Percentiles rank a stretch among this genome's conserved stretches.
Conservation (phyloP, 1,140 invertebrate genomes). For the Orchestia grillus region DNA sequence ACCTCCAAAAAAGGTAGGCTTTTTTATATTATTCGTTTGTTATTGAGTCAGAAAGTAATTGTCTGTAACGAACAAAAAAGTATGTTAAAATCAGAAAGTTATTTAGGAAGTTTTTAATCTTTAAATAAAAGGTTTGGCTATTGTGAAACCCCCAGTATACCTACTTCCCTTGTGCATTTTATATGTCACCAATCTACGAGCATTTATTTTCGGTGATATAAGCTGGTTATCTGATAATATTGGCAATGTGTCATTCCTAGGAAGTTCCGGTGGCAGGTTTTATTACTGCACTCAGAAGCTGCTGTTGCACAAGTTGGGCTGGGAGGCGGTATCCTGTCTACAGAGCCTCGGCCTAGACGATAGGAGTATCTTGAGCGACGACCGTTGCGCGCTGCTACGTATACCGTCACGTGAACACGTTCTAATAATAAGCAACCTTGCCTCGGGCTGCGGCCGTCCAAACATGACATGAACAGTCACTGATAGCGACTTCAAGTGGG, state of each 20-base stretch:
- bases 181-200: too few species aligned
- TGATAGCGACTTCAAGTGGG: not conserved
- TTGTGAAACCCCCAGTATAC: too few species aligned
- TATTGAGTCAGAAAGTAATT: too few species aligned
- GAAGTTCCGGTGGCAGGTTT: not conserved
- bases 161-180: too few species aligned
- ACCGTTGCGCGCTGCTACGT: not conserved
- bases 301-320: not conserved
- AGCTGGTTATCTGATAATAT: not conserved
- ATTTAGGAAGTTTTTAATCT: too few species aligned
- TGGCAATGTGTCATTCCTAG: not conserved
- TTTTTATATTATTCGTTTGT: too few species aligned
- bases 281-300: not conserved
- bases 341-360: not conserved
- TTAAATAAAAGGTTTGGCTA: too few species aligned
- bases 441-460: not conserved
- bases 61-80: too few species aligned
- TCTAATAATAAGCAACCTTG: not conserved
- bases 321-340: not conserved
- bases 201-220: too few species aligned
- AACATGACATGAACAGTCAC: not conserved
- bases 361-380: not conserved
- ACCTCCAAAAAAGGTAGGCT: too few species aligned
- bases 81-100: too few species aligned
- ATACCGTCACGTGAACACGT: not conserved